Evolutionary conservation across 2,888 invertebrate species (phyloP), one percentile per base, ranked within the genome.

Genomic region (Idaea aversata): DNA sequence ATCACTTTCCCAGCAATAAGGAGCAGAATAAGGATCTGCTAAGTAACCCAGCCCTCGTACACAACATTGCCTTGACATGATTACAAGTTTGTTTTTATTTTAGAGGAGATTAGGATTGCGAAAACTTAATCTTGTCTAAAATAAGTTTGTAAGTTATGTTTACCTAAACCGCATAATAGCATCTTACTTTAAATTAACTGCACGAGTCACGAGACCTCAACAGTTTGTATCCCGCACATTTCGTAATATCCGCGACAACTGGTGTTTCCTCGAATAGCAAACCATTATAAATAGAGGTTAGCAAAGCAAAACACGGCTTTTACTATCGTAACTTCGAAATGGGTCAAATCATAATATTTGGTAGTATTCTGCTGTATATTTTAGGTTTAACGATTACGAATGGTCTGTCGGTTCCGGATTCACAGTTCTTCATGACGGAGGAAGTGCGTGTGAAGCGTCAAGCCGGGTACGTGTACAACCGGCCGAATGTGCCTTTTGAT

Each of bases 401-500:
- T 69, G 64, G 60, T 62, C 69, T 67, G 58, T 58, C 47, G 62
- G 61, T 61, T 13, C 47, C 67, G 10, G 67, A 66, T 38, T 64
- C 70, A 7, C 67, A 70, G 67, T 64, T 70, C 61, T 70, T 73
- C 64, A 61, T 71, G 63, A 67, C 72, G 57, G 67, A 73, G 63
- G 70, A 71, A 16, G 66, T 77, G 67, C 88, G 91, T 62, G 77
- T 82, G 61, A 85, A 82, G 71, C 86, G 92, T 3, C 90, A 93
- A 80, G 86, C 83, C 66, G 93, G 93, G 83, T 93, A 93, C 80
- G 85, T 88, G 78, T 93, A 93, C 72, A 80, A 90, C 65, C 87
- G 78, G 73, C 93, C 93, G 67, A 87, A 76, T 76, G 77, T 91
- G 73, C 82, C 91, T 64, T 92, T 93, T 76, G 85, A 88, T 76